Evolutionary conservation across 2,797 vertebrate species (phyloP), one percentile per base, ranked within the genome.

Genomic region (Lepus townsendii): DNA sequence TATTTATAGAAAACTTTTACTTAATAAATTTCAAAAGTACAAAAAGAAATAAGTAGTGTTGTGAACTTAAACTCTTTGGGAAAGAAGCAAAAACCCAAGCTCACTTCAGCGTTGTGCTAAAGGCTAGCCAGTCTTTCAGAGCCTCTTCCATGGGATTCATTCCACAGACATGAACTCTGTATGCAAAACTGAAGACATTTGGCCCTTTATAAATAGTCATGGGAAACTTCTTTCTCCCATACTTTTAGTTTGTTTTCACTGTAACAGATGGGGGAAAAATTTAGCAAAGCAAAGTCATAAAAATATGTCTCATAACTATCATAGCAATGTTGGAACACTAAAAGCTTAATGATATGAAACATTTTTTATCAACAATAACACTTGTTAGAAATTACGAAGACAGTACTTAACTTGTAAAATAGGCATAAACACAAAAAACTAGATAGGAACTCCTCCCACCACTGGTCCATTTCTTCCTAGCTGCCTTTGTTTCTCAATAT

Each of bases 181-280:
- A 79, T 30, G 16, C 8, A 97, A 96, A 96, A 96, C 86, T 80
- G 65, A 88, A 96, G 97, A 95, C 75, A 82, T 52, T 84, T 63
- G 75, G 87, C 94, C 88, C 80, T 86, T 93, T 93, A 27, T 77
- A 90, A 88, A 97, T 24, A 71, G 92, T 69, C 95, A 94, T 88
- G 93, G 65, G 88, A 97, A 97, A 88, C 32, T 96, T 97, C 87
- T 95, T 82, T 96, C 96, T 97, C 97, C 88, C 96, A 97, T 96
- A 96, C 42, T 95, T 71, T 95, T 79, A 97, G 85, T 83, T 95
- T 96, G 69, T 97, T 84, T 97, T 54, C 71, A 91, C n/a, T 5
- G n/a, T 85, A 97, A 79, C 71, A 94, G 96, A 96, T 89, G 94
- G 90, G 65, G 38, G 6, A 16, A 97, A 93, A 88, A 83, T 73